These are phyloP conservation scores for Stenichneumon culpator DNA, from an alignment of 2,888 invertebrate genomes.

Conservation along the genomic window DNA sequence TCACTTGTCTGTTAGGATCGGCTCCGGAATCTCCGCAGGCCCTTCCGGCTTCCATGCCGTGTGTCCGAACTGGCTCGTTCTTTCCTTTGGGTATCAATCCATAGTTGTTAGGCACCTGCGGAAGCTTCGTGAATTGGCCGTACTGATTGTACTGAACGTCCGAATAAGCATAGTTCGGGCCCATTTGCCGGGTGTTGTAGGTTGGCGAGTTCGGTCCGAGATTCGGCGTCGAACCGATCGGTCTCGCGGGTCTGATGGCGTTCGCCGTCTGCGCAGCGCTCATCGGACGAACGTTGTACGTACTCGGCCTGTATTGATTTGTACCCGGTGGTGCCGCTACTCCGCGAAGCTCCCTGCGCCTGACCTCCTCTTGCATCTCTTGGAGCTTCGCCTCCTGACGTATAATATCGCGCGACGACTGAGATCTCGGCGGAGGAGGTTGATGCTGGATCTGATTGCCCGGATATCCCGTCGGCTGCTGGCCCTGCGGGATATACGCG, in stretches of 20 bases:
- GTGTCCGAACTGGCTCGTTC: conserved; percentile 72
- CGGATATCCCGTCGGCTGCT: conserved; percentile 75
- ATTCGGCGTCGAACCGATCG: conserved; percentile 81
- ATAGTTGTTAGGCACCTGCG: conserved; percentile 74
- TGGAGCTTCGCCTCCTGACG: conserved; percentile 89
- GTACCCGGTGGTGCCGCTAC: conserved; percentile 70
- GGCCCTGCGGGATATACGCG: conserved; percentile 85
- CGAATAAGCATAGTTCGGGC: conserved; percentile 76
- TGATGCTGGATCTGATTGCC: conserved; percentile 78
- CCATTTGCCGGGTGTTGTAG: conserved; percentile 68
- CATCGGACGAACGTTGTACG: conserved; percentile 76
- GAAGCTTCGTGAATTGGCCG: conserved; percentile 78
- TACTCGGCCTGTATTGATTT: conserved; percentile 78
- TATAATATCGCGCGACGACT: conserved; percentile 86
- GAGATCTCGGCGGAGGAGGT: conserved; percentile 84
- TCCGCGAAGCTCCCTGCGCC: conserved; percentile 86
- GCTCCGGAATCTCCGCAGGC: conserved; percentile 59
- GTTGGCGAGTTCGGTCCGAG: conserved; percentile 78
- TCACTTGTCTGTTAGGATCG: conserved; percentile 74
- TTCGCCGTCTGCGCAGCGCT: conserved; percentile 76
- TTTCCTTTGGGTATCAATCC: conserved; percentile 75
- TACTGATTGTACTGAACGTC: conserved; percentile 80
- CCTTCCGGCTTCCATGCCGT: conserved; percentile 62
- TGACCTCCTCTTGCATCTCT: conserved; percentile 94
- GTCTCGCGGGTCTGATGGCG: conserved; percentile 75